Evolutionary conservation across 2,797 vertebrate genomes (phyloP).

Genomic region (Sebastes baramenuke): DNA sequence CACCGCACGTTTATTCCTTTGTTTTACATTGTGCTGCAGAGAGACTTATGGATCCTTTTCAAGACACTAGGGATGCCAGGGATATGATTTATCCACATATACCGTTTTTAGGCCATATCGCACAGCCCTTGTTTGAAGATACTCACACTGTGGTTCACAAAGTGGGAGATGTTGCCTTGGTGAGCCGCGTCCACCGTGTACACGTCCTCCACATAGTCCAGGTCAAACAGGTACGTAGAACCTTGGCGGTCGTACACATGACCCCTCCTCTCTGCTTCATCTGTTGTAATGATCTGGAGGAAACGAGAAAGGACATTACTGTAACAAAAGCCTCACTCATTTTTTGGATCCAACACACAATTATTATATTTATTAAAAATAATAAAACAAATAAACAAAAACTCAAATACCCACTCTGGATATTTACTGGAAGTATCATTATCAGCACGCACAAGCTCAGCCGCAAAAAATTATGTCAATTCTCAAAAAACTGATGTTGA

Average conservation of each 20-base stretch:
- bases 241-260: constrained; percentile 90
- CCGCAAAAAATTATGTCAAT: not conserved
- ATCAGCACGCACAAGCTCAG: not conserved
- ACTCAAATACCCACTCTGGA: not conserved
- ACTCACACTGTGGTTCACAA: constrained; percentile 95
- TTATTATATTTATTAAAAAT: not conserved
- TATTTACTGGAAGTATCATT: not conserved
- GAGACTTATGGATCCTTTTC: not conserved
- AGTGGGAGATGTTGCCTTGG: constrained; percentile 95
- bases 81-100: too few species aligned
- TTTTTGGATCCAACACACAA: not conserved
- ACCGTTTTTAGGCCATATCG: too few species aligned
- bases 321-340: not conserved
- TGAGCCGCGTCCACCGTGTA: constrained; percentile 93
- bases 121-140: too few species aligned
- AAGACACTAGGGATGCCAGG: not conserved
- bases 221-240: constrained; percentile 91
- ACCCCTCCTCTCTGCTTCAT: constrained; percentile 89
- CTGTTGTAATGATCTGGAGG: constrained; percentile 89
- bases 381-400: not conserved
- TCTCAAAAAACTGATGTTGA: not conserved
- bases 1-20: not conserved
- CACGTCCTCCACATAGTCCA: constrained; percentile 93
- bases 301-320: not conserved
- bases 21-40: not conserved